Evolutionary conservation across 2,888 invertebrate genomes (phyloP).

Genomic region (Ferrisia virgata): DNA sequence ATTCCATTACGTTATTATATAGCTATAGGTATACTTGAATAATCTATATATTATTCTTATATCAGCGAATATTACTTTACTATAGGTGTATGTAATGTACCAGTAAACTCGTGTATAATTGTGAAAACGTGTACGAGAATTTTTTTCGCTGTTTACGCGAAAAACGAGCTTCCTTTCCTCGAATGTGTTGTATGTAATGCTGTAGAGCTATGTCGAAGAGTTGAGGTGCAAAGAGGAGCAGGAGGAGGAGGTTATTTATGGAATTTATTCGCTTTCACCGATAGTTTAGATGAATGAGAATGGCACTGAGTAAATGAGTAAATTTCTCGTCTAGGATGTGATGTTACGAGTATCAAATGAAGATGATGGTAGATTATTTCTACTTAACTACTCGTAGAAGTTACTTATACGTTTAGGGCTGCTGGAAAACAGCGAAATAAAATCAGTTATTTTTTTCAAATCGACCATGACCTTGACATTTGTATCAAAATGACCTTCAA

Average conservation of each 20-base stretch:
- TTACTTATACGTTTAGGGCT: too few relatives aligned
- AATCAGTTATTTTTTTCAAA: neutral
- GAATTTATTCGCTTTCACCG: constrained; percentile 17
- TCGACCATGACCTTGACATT: neutral
- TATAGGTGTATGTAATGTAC: neutral
- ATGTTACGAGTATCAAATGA: neutral
- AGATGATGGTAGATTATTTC: too few relatives aligned
- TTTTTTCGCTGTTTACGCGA: neutral
- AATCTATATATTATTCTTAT: too few relatives aligned
- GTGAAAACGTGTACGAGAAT: neutral
- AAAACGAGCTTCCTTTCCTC: constrained; percentile 7
- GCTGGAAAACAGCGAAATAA: neutral
- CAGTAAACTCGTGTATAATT: neutral
- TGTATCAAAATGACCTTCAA: neutral
- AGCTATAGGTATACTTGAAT: neutral
- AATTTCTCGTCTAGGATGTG: neutral
- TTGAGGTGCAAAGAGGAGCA: neutral
- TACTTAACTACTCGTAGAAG: too few relatives aligned
- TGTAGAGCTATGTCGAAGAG: neutral
- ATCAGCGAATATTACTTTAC: too few relatives aligned
- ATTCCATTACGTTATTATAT: neutral
- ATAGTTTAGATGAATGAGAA: neutral
- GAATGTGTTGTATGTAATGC: neutral
- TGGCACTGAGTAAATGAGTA: neutral
- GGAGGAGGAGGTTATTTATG: neutral